Evolutionary conservation across 2,888 invertebrate species (phyloP).

Genomic region (Lordiphosa andalusiaca): DNA sequence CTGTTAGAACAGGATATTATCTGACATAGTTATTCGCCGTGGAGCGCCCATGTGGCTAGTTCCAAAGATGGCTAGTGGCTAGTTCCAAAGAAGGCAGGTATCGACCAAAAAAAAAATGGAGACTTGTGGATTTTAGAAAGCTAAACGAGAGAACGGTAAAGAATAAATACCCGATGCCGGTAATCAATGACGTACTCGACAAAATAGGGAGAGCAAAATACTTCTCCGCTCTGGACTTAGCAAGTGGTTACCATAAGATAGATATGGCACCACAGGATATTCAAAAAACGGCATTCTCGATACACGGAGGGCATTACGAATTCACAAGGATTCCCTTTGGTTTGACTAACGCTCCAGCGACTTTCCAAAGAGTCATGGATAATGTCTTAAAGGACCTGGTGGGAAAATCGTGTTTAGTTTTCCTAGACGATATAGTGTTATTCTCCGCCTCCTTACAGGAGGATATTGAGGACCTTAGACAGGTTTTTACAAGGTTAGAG

Average conservation of each 20-base stretch:
- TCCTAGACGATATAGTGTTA: conserved; percentile 23
- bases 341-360: conserved; percentile 7
- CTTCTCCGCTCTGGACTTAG: conserved; percentile 16
- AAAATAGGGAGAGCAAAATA: conserved; percentile 10
- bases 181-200: neutral
- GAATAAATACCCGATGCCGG: neutral
- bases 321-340: conserved; percentile 16
- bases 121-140: neutral
- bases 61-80: neutral
- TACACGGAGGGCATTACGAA: conserved; percentile 13
- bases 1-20: neutral
- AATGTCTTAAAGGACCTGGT: conserved; percentile 13
- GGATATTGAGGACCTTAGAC: too few relatives aligned
- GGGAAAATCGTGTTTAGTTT: conserved; percentile 21
- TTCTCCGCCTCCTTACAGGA: conserved; percentile 22
- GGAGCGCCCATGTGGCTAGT: neutral
- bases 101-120: neutral
- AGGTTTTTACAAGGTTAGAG: too few relatives aligned
- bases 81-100: neutral
- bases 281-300: conserved; percentile 8
- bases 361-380: neutral
- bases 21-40: neutral
- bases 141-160: neutral
- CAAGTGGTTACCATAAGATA: conserved; percentile 17
- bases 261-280: conserved; percentile 11